Evolutionary conservation across 2,113 vertebrate species (phyloP).

Genomic region (Calyptomena viridis): DNA sequence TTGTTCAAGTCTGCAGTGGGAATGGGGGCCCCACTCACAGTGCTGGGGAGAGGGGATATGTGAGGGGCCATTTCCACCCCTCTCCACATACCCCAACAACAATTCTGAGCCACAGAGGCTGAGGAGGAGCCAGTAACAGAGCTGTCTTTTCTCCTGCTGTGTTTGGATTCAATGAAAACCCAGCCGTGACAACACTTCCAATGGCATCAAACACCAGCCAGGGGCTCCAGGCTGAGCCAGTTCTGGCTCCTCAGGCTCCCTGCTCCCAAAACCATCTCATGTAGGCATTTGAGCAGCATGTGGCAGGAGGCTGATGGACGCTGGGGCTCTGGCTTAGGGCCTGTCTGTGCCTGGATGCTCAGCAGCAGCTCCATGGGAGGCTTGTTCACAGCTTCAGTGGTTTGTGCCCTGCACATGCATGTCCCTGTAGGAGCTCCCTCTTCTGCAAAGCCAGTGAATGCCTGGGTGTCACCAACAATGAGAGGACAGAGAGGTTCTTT

Average conservation of each 20-base stretch:
- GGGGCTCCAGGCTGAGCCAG: not conserved
- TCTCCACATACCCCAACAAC: not conserved
- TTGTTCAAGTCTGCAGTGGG: not conserved
- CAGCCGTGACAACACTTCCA: not conserved
- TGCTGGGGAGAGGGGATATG: not conserved
- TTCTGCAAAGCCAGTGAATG: not conserved
- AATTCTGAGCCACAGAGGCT: not conserved
- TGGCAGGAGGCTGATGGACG: not conserved
- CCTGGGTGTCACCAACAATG: not conserved
- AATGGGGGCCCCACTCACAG: not conserved
- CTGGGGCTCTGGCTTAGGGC: not conserved
- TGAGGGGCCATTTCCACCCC: not conserved
- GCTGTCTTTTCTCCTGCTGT: not conserved
- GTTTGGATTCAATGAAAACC: not conserved
- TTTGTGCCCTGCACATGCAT: not conserved
- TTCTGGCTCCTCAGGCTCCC: not conserved
- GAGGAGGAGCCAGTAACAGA: not conserved
- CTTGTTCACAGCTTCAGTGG: not conserved
- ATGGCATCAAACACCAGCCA: not conserved
- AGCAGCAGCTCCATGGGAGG: not conserved
- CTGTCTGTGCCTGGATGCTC: not conserved
- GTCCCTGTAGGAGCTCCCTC: not conserved
- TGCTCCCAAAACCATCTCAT: not conserved
- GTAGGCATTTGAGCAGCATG: accelerated
- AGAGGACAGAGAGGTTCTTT: not conserved